These are phyloP conservation scores for Chironomus striatipennis DNA, from an alignment of 1,140 invertebrate species.

Conservation along the genomic window DNA sequence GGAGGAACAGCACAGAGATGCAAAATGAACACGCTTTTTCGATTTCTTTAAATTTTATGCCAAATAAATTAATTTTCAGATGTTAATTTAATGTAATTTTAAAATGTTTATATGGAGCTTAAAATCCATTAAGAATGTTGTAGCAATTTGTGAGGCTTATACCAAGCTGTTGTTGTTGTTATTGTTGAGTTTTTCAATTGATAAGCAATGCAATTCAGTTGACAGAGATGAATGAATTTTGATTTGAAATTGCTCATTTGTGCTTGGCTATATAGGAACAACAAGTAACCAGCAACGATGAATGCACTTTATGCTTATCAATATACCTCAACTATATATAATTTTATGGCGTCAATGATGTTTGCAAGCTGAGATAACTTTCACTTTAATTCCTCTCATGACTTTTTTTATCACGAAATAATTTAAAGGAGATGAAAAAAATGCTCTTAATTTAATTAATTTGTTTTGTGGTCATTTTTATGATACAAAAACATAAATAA, in stretches of 20 bases:
- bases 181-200: background rate
- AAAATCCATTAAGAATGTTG: constrained; percentile 9
- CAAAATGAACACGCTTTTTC: constrained; percentile 11
- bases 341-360: background rate
- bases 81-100: constrained; percentile 23
- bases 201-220: constrained; percentile 20
- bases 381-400: background rate
- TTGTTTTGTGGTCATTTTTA: constrained; percentile 23
- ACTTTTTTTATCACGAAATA: background rate
- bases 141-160: constrained; percentile 15
- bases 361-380: background rate
- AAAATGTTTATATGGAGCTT: constrained; percentile 22
- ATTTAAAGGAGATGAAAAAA: background rate
- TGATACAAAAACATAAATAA: constrained; percentile 1
- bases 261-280: background rate
- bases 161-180: background rate
- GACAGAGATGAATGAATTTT: constrained; percentile 22
- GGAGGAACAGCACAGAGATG: background rate
- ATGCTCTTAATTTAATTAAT: constrained; percentile 19
- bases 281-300: no score
- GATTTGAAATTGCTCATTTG: constrained; percentile 2
- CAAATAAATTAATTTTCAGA: constrained; percentile 19
- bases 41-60: constrained; percentile 3
- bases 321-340: no score
- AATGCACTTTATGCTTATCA: no score